Evolutionary conservation across 2,113 vertebrate genomes (phyloP).

Genomic region (Hydrolagus affinis): DNA sequence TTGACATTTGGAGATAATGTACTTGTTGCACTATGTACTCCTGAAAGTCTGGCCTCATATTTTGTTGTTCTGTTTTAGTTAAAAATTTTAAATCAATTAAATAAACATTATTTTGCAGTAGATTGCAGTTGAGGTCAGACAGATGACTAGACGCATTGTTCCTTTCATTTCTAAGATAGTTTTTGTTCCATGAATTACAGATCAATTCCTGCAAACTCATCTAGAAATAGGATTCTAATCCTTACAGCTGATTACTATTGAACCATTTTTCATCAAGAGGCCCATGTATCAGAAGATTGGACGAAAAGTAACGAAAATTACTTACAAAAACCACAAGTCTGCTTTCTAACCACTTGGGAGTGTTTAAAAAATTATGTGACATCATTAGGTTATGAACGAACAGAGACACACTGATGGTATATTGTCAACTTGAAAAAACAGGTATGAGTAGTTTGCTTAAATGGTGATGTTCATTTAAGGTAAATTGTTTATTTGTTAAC

Average conservation of each 20-base stretch:
- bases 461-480: background rate
- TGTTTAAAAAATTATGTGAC: background rate
- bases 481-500: background rate
- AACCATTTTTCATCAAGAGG: background rate
- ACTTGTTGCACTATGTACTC: background rate
- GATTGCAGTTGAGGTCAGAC: background rate
- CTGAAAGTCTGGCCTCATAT: background rate
- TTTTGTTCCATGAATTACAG: background rate
- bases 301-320: background rate
- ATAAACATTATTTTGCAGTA: background rate
- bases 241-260: background rate
- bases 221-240: background rate
- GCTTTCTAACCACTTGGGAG: background rate
- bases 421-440: background rate
- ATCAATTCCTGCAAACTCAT: conserved; percentile 6
- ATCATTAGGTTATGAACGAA: background rate
- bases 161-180: background rate
- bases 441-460: background rate
- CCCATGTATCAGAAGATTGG: background rate
- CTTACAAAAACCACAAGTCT: background rate
- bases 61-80: background rate
- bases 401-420: background rate
- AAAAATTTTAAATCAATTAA: background rate
- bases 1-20: background rate
- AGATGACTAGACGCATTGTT: background rate